phyloP scores from a whole-genome alignment of 2,797 vertebrate species.

The Odontamblyopus lacepedii region DNA sequence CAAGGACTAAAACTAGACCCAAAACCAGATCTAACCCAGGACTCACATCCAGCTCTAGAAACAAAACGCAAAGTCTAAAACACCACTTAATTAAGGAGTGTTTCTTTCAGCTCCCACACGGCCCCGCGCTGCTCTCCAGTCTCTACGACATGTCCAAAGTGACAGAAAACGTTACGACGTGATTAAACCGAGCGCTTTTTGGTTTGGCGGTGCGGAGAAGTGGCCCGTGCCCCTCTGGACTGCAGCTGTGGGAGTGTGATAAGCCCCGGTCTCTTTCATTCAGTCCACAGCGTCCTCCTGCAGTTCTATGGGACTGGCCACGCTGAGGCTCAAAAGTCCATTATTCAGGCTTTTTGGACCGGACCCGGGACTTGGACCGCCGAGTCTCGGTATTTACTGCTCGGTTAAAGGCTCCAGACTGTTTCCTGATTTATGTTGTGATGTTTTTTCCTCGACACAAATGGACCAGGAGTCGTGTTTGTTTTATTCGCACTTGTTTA shows the following conservation, averaged over 20 bases:
- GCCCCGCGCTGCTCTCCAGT: background rate
- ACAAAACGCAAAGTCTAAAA: too few relatives aligned
- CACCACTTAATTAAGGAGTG: background rate
- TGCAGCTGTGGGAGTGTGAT: slow-evolving; percentile 34
- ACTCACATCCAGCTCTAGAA: too few relatives aligned
- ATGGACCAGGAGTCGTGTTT: too few relatives aligned
- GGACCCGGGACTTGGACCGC: background rate
- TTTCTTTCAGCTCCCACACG: background rate
- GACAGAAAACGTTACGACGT: background rate
- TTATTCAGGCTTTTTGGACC: background rate
- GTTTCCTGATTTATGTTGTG: too few relatives aligned
- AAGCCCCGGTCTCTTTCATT: slow-evolving; percentile 36
- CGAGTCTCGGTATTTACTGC: background rate
- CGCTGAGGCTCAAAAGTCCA: background rate
- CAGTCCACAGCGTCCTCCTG: background rate
- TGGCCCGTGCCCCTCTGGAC: slow-evolving; percentile 11
- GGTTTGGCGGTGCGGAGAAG: background rate
- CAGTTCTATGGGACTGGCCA: background rate
- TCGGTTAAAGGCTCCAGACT: background rate
- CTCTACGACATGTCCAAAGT: background rate
- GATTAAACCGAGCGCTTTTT: background rate
- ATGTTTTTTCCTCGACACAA: too few relatives aligned
- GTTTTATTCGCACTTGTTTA: too few relatives aligned
- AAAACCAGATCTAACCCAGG: too few relatives aligned
- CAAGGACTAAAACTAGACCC: too few relatives aligned